These are phyloP conservation scores for Hofmannophila pseudospretella DNA, from an alignment of 2,888 invertebrate genomes.

Conservation along the genomic window DNA sequence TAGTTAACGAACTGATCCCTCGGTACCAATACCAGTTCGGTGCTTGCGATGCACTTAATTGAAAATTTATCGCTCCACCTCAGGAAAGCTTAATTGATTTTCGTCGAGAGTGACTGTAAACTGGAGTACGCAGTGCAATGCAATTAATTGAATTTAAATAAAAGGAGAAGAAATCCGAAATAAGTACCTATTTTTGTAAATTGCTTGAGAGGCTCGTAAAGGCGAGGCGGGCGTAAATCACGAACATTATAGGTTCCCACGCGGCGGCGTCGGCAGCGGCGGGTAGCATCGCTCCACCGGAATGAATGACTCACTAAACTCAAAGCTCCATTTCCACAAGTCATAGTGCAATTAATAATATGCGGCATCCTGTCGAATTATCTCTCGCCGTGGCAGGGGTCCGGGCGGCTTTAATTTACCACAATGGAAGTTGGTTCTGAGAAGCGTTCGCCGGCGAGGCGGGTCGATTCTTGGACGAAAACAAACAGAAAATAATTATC, in stretches of 20 bases:
- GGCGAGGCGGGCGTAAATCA: constrained; percentile 48
- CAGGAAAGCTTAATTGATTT: constrained; percentile 59
- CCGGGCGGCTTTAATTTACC: constrained; percentile 77
- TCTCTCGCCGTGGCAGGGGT: constrained; percentile 76
- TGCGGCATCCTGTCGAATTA: constrained; percentile 78
- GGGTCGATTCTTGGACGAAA: constrained; percentile 75
- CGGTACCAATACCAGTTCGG: constrained; percentile 38
- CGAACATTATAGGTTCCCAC: constrained; percentile 53
- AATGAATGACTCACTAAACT: constrained; percentile 77
- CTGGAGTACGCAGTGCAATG: constrained; percentile 28
- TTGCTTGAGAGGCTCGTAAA: constrained; percentile 41
- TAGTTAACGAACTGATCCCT: constrained; percentile 69
- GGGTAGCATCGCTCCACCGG: constrained; percentile 38
- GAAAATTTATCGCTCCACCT: constrained; percentile 63
- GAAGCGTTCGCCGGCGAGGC: constrained; percentile 71
- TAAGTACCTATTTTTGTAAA: constrained; percentile 28
- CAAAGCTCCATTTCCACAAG: constrained; percentile 75
- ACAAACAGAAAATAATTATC: constrained; percentile 79
- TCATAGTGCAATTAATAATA: constrained; percentile 79
- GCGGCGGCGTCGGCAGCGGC: constrained; percentile 26
- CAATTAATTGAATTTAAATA: constrained; percentile 36
- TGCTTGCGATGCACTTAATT: constrained; percentile 59
- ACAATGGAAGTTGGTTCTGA: constrained; percentile 76
- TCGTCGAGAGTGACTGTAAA: constrained; percentile 47
- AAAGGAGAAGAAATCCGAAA: constrained; percentile 30